Evolutionary conservation across 2,888 invertebrate genomes (phyloP), one percentile per base, ranked within the genome.

Genomic region (Sepioteuthis lessoniana): DNA sequence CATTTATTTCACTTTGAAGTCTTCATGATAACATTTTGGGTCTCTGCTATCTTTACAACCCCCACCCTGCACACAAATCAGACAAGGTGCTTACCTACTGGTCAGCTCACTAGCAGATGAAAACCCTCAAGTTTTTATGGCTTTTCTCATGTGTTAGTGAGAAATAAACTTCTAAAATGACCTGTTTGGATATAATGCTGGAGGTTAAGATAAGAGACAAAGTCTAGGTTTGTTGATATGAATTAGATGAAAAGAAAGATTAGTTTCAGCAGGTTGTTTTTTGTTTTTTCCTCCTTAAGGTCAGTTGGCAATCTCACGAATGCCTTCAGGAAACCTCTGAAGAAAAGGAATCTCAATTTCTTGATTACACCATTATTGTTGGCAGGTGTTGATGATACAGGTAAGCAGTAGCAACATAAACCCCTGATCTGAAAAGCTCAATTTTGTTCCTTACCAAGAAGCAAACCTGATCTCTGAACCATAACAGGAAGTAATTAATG

Each of bases 31-130:
- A 55, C 55, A 55, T 21, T 2, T 25, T 55, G 55, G 25, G 55
- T 55, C 55, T 55, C 28, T 28, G 55, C 21, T 50, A 42, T 42
- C 42, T 50, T 21, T 19, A 21, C 16, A 50, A 19, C 8, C 8
- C 8, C 8, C 8, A 47, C 4, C 0, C 5, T 55, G 2, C 21
- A 25, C 0, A 25, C 0, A 4, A 21, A 4, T 5, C 25, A 21
- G 55, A 55, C 55, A 5, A 4, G 55, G 7, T 55, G 25, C 25
- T 55, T 21, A 21, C 55, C 21, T 55, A 25, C 21, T 55, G 55
- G 55, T 55, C 21, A 55, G 28, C 55, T 55, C 21, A 25, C 7
- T 55, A 25, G 55, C 55, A 76, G n/a, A 76, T 76, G n/a, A 2
- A 35, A 76, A 76, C 76, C 31, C 60, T 31, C 31, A 7, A 35